Evolutionary conservation across 1,140 invertebrate species (phyloP).

Genomic region (Scaptomyza graminum): DNA sequence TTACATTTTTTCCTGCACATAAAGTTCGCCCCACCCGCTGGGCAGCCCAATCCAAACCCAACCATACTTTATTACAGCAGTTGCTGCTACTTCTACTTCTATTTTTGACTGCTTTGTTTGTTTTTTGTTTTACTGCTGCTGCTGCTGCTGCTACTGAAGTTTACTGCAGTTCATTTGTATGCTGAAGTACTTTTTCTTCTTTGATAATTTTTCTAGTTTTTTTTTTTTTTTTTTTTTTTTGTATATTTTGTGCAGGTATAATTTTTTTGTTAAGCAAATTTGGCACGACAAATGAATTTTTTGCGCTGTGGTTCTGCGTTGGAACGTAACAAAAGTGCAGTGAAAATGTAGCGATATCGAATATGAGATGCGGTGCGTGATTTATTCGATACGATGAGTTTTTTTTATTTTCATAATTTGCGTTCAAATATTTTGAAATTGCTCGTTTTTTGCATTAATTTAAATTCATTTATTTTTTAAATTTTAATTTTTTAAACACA

Average conservation of each 20-base stretch:
- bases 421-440: neutral
- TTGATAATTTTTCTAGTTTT: slow-evolving; percentile 17
- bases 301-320: slow-evolving; percentile 33
- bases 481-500: slow-evolving; percentile 3
- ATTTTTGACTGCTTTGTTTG: slow-evolving; percentile 67
- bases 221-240: slow-evolving; percentile 30
- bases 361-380: slow-evolving; percentile 59
- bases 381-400: slow-evolving; percentile 40
- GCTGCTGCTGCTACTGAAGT: slow-evolving; percentile 54
- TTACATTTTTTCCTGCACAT: slow-evolving; percentile 77
- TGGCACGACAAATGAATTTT: slow-evolving; percentile 58
- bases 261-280: slow-evolving; percentile 49
- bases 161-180: slow-evolving; percentile 78
- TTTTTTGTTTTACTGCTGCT: slow-evolving; percentile 64
- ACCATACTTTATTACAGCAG: slow-evolving; percentile 66
- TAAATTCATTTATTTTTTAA: neutral
- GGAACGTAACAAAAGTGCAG: slow-evolving; percentile 46
- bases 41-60: slow-evolving; percentile 14
- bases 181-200: slow-evolving; percentile 46
- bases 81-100: slow-evolving; percentile 54
- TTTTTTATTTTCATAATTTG: neutral
- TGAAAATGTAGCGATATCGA: slow-evolving; percentile 48
- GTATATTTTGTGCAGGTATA: slow-evolving; percentile 15
- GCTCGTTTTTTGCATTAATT: neutral
- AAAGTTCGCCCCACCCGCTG: slow-evolving; percentile 49